Conservation (phyloP, 2,113 vertebrate species). For the Poeciliopsis turrubarensis region DNA sequence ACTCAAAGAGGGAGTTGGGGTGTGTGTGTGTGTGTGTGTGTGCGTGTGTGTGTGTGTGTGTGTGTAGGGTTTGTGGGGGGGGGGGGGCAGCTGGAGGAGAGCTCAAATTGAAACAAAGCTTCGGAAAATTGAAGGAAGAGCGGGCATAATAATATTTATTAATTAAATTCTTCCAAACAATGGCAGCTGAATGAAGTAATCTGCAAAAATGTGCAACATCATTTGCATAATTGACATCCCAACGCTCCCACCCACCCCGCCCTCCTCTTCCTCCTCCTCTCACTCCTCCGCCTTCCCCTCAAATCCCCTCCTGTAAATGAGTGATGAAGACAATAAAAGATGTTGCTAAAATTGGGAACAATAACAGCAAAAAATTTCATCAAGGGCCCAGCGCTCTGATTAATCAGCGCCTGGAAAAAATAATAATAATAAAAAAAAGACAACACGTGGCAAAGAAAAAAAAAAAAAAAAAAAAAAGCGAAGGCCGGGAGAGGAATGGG, state of each 20-base stretch:
- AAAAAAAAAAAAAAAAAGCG: slow-evolving; percentile 9
- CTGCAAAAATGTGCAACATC: slow-evolving; percentile 92
- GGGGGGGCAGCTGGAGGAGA: slow-evolving; percentile 91
- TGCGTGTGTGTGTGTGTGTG: too few species aligned
- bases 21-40: not conserved
- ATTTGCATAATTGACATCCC: slow-evolving; percentile 99
- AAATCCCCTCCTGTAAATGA: slow-evolving; percentile 89
- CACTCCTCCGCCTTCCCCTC: slow-evolving; percentile 25
- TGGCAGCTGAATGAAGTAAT: slow-evolving; percentile 94
- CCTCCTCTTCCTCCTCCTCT: slow-evolving; percentile 2
- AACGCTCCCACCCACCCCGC: not conserved
- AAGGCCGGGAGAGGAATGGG: slow-evolving; percentile 5
- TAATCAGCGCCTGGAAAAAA: slow-evolving; percentile 94
- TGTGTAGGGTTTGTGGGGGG: slow-evolving; percentile 46
- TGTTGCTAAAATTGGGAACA: slow-evolving; percentile 99
- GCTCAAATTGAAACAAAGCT: slow-evolving; percentile 93
- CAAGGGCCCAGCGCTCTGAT: slow-evolving; percentile 95
- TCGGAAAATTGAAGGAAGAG: slow-evolving; percentile 93
- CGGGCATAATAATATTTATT: slow-evolving; percentile 98
- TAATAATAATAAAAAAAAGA: slow-evolving; percentile 72
- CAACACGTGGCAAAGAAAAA: slow-evolving; percentile 80
- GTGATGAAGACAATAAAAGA: slow-evolving; percentile 99
- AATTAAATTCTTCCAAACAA: slow-evolving; percentile 98
- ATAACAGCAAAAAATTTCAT: slow-evolving; percentile 99
- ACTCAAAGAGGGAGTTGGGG: slow-evolving; percentile 80